Base-by-base conservation (phyloP, 2,113 vertebrate genomes). In the Anarrhichthys ocellatus region DNA sequence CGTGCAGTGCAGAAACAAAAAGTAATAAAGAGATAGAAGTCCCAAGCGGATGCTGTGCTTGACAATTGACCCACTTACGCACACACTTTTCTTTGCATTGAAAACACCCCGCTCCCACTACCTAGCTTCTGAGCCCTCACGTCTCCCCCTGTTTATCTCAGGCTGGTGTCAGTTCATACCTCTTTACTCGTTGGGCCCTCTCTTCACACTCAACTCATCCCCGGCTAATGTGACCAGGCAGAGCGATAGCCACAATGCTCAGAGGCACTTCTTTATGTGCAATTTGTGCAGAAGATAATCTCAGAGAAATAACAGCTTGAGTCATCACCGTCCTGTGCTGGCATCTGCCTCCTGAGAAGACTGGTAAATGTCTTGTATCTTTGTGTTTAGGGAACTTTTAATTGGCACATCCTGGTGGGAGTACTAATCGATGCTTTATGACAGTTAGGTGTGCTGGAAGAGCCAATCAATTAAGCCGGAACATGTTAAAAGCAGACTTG, bases 51-150 rank as follows among this genome's bases (percentile, higher is more conserved):
- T 46, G 76, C 58, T 18, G 68, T 65, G 63, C 82, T 76, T 68
- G 77, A 84, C 70, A 77, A 81, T 52, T 86, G 91, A 94, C 93
- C 92, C 87, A 94, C 82, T 92, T 91, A 70, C 78, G 77, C 76
- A 40, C 18, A 46, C 69, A 50, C n/a, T 66, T 67, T 80, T 69
- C 73, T 81, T 80, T 84, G 34, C 78, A 82, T 64, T 27, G 24
- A 85, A 74, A 78, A 70, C 65, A 61, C 69, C 77, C 69, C 58
- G 32, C 67, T 50, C 36, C 38, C 32, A 38, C 42, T 46, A 40
- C n/a, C 63, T 0, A 22, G 44, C 83, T 74, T 32, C 70, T 27
- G 56, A 70, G 22, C 40, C 36, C 70, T 63, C 29, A 29, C 77
- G 76, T 18, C 48, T 2, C 67, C 4, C 34, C 46, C 63, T 34